Conservation (phyloP, 2,113 vertebrate species). For the Orthonyx spaldingii region DNA sequence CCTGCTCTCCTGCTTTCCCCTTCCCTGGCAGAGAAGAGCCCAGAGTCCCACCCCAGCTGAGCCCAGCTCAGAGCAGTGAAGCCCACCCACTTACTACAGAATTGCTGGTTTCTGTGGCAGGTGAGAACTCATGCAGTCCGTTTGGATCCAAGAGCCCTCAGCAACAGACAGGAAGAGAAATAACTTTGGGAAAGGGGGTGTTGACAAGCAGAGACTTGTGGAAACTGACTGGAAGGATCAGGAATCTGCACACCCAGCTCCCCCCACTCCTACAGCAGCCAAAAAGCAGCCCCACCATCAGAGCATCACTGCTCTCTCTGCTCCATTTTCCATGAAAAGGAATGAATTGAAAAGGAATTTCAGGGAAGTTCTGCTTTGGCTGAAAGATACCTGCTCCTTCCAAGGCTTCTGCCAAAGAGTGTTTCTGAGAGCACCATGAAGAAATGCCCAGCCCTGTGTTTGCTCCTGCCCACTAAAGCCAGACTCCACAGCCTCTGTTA, state of each 20-base stretch:
- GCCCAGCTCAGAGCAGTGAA: neutral
- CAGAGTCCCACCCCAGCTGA: neutral
- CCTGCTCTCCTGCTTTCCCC: neutral
- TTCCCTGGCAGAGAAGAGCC: neutral
- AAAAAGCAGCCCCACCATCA: neutral
- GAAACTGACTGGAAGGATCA: neutral
- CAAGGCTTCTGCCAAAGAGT: neutral
- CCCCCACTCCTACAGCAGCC: neutral
- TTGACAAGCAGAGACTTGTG: constrained; percentile 19
- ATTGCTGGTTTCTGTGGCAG: neutral
- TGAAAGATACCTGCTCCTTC: neutral
- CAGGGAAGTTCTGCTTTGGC: neutral
- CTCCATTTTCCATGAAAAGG: neutral
- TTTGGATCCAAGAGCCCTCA: constrained; percentile 33
- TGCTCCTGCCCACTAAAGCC: neutral
- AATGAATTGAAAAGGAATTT: neutral
- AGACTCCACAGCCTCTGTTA: neutral
- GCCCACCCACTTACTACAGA: neutral
- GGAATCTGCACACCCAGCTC: neutral
- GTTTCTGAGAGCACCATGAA: neutral
- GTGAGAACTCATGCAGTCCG: neutral
- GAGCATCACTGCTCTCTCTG: neutral
- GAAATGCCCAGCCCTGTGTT: neutral
- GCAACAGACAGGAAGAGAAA: constrained; percentile 27
- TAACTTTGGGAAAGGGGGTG: constrained; percentile 12